These are phyloP conservation scores for Araneus ventricosus DNA, from an alignment of 1,140 invertebrate genomes.

Conservation along the genomic window DNA sequence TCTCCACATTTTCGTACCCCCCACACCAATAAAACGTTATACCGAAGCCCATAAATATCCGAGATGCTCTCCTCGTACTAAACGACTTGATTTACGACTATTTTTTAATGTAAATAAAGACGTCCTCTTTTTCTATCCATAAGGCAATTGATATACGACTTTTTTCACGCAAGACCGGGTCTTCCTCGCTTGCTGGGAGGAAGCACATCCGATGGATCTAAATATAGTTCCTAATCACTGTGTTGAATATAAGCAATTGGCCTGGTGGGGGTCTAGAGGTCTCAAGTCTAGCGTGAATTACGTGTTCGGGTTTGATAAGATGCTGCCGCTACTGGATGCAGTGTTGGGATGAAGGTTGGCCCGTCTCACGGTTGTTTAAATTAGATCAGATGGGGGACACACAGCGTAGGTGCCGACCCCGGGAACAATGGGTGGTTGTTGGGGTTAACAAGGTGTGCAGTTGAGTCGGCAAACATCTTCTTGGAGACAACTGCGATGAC, in stretches of 20 bases:
- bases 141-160: not conserved
- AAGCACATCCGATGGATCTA: conserved; percentile 16
- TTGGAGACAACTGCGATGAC: not conserved
- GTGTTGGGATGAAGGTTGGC: not conserved
- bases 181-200: not conserved
- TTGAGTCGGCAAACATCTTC: not conserved
- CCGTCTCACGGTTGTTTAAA: conserved; percentile 25
- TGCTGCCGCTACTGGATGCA: not conserved
- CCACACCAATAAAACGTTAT: not conserved
- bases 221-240: conserved; percentile 15
- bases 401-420: not conserved
- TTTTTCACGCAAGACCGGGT: not conserved
- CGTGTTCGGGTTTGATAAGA: not conserved
- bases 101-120: conserved; percentile 28
- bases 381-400: not conserved
- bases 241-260: conserved; percentile 20
- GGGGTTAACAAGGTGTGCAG: not conserved
- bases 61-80: not conserved
- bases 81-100: not conserved
- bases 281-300: conserved; percentile 12
- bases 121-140: not conserved
- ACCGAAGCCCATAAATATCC: not conserved
- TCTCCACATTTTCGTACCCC: not conserved
- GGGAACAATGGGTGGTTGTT: not conserved
- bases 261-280: not conserved